Evolutionary conservation across 2,797 vertebrate species (phyloP), one percentile per base, ranked within the genome.

Genomic region (Coregonus suidteri): DNA sequence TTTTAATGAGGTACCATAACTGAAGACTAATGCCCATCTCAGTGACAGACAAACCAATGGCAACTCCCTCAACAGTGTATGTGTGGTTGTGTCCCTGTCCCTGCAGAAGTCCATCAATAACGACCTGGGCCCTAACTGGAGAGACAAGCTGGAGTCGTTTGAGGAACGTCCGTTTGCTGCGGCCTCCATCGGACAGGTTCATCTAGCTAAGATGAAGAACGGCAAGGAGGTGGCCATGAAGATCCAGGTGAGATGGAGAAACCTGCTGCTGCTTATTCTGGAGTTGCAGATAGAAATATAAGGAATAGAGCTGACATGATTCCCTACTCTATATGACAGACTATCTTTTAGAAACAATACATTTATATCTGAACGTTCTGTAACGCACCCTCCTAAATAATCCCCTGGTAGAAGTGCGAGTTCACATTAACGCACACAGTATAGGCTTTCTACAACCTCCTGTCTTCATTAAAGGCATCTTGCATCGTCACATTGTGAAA

Each of bases 211-310:
- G 77, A 91, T 98, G 92, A 98, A 97, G 90, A 96, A 96, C 0
- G 97, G 97, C 65, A 93, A 95, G 1, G 97, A 99, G 90, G 98
- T 99, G 86, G 98, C 98, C 89, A 99, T 99, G 97, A 99, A 99
- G 94, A 99, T 99, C 86, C 98, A 99, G 97, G 98, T 99, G 56
- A 72, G 59, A 62, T 13, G 9, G 41, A 13, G 41, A 47, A 47
- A 64, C 56, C 56, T 59, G 56, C 41, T 47, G 41, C 41, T 59
- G 56, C 18, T 59, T 6, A 4, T n/a, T 59, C 56, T 59, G 4
- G 56, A 20, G 18, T 11, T 47, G 3, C 41, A 47, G 41, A 47
- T 47, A 47, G 41, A 47, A 47, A 3, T 47, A 9, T 47, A 47
- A 47, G 41, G 9, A 47, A 47, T 47, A 47, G 41, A 41, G 41